Conservation (phyloP, 92 coral and sea anemone species). For the Diadumene lineata region DNA sequence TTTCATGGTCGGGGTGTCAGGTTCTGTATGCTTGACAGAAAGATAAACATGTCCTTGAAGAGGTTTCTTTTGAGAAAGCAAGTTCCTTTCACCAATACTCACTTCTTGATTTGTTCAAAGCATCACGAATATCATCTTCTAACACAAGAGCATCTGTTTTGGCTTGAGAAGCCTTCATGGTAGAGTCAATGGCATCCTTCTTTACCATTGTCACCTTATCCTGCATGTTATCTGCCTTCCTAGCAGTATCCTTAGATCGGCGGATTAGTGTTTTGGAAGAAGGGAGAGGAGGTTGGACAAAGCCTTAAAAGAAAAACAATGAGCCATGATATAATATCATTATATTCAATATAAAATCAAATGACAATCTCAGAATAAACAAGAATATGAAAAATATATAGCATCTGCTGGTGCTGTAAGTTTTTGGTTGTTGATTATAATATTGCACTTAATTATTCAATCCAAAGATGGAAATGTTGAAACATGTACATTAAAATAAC, state of each 20-base stretch:
- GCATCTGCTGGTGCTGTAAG: too few species aligned
- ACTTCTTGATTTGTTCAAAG: slow-evolving; percentile 73
- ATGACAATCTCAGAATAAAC: neutral
- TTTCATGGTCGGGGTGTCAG: too few species aligned
- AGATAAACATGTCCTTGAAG: too few species aligned
- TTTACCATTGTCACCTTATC: slow-evolving; percentile 12
- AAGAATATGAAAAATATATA: neutral
- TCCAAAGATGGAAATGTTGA: too few species aligned
- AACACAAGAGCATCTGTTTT: slow-evolving; percentile 63
- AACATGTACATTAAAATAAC: too few species aligned
- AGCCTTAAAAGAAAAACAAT: neutral
- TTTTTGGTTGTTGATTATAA: too few species aligned
- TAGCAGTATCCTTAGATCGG: slow-evolving; percentile 36
- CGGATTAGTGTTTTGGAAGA: slow-evolving; percentile 31
- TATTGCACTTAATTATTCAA: too few species aligned
- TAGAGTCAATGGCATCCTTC: slow-evolving; percentile 39
- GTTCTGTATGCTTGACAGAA: too few species aligned
- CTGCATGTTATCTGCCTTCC: slow-evolving; percentile 15
- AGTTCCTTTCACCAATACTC: too few species aligned
- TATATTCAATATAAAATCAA: neutral
- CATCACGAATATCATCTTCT: slow-evolving; percentile 63
- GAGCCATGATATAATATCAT: neutral
- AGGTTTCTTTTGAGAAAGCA: too few species aligned
- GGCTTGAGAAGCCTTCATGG: slow-evolving; percentile 47
- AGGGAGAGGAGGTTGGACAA: slow-evolving; percentile 14